phyloP scores from a whole-genome alignment of 2,797 vertebrate genomes.

The Chiloscyllium punctatum region DNA sequence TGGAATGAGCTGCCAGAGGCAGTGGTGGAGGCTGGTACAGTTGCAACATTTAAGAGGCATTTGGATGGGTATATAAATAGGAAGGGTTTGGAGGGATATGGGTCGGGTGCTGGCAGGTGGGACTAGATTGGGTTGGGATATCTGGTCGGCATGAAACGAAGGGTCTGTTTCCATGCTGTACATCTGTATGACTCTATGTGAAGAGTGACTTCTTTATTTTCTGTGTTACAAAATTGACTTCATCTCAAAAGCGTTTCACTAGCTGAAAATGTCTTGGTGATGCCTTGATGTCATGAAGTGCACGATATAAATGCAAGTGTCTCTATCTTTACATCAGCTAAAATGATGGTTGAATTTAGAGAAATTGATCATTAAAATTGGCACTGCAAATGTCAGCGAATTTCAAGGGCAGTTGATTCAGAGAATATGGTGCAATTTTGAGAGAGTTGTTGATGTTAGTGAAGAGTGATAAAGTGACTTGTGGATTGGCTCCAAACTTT shows the following conservation, averaged over 20 bases:
- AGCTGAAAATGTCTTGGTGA: not conserved
- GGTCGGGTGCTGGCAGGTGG: no score
- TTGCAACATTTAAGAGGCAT: no score
- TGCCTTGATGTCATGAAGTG: not conserved
- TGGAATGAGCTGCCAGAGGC: no score
- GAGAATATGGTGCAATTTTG: not conserved
- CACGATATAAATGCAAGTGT: not conserved
- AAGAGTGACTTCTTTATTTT: not conserved
- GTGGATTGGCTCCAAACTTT: not conserved
- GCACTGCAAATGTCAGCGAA: not conserved
- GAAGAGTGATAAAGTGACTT: not conserved
- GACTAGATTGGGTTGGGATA: no score
- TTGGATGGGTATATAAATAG: no score
- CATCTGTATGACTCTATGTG: no score
- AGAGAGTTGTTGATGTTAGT: not conserved
- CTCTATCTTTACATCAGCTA: not conserved
- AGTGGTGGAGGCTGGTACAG: no score
- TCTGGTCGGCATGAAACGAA: no score
- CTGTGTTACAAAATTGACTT: not conserved
- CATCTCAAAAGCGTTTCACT: not conserved
- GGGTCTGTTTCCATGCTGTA: no score
- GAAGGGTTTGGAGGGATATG: no score
- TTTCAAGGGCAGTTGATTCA: not conserved
- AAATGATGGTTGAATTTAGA: constrained; percentile 5
- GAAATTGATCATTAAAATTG: not conserved